These are phyloP conservation scores for Campylomormyrus numenius DNA, from an alignment of 2,113 vertebrate species.

Conservation along the genomic window DNA sequence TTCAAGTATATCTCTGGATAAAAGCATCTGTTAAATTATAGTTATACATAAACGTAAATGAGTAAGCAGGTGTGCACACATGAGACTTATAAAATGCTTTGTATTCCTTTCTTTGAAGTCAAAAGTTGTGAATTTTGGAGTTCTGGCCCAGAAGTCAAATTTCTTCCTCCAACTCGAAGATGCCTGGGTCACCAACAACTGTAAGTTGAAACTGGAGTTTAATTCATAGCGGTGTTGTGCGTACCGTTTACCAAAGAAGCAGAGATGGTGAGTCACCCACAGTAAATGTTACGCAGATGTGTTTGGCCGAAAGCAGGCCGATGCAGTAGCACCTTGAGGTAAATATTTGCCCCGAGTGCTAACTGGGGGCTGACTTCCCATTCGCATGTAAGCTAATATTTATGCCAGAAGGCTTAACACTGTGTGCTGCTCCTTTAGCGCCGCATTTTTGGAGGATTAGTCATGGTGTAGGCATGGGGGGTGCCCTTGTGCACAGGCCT, in stretches of 20 bases:
- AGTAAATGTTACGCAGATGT: not conserved
- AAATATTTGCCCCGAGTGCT: conserved; percentile 1
- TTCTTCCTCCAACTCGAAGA: conserved; percentile 73
- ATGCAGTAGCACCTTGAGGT: not conserved
- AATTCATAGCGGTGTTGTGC: not conserved
- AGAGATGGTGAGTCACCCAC: not conserved
- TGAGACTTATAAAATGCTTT: not conserved
- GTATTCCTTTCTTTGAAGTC: conserved; percentile 63
- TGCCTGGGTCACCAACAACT: conserved; percentile 57
- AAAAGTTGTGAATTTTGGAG: conserved; percentile 73
- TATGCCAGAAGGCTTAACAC: not conserved
- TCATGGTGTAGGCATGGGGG: not conserved
- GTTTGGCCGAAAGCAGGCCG: not conserved
- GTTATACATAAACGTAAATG: not conserved
- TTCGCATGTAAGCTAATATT: not conserved
- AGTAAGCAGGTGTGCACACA: not conserved
- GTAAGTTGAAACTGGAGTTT: conserved; percentile 60
- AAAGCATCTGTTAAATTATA: not conserved
- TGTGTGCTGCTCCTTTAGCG: not conserved
- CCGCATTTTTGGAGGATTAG: not conserved
- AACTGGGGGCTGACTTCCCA: not conserved
- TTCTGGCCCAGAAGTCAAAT: conserved; percentile 73
- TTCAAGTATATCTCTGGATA: not conserved
- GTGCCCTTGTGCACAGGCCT: not conserved
- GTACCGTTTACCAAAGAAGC: not conserved